Conservation (phyloP, 2,797 vertebrate species). For the Lutjanus campechanus region DNA sequence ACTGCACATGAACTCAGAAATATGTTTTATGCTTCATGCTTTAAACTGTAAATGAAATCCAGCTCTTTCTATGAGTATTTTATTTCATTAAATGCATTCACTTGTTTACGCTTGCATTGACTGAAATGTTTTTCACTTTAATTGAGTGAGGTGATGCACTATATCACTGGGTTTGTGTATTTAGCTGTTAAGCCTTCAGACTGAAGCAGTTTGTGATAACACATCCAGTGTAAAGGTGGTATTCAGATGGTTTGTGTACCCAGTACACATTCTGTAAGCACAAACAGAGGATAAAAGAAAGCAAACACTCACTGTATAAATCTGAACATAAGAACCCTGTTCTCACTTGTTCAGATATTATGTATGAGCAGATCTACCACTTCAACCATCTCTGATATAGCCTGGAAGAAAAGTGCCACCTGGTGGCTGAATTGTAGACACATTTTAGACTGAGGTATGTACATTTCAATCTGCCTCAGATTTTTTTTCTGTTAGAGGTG, state of each 20-base stretch:
- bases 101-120: background rate
- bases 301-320: background rate
- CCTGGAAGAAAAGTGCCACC: constrained; percentile 36
- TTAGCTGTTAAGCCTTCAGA: background rate
- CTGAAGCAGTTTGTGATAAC: background rate
- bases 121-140: background rate
- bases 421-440: constrained; percentile 20
- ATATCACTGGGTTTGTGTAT: background rate
- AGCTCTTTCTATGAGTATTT: constrained; percentile 38
- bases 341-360: background rate
- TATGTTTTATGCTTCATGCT: constrained; percentile 23
- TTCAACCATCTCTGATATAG: background rate
- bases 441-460: background rate
- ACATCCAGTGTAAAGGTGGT: background rate
- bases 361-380: background rate
- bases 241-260: background rate
- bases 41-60: constrained; percentile 33
- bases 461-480: background rate
- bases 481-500: too few relatives aligned
- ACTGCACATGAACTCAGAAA: constrained; percentile 25
- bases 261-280: background rate
- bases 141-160: background rate
- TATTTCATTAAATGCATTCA: constrained; percentile 66
- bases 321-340: background rate
- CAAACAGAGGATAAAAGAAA: constrained; percentile 4